These are phyloP conservation scores for Subacronicta megacephala DNA, from an alignment of 2,888 invertebrate genomes.

Conservation along the genomic window DNA sequence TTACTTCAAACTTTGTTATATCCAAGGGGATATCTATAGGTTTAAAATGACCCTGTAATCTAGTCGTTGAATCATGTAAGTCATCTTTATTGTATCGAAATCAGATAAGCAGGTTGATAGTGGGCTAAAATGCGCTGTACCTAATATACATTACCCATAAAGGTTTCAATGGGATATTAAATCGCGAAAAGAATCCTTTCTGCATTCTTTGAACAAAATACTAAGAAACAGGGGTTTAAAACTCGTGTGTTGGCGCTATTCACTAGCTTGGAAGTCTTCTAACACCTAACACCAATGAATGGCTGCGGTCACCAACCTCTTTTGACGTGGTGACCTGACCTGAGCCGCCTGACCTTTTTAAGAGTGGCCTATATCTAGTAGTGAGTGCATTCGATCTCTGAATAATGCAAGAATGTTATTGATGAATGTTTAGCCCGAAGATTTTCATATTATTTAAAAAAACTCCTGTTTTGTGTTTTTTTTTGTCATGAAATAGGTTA, in stretches of 20 bases:
- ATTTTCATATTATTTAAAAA: constrained; percentile 12
- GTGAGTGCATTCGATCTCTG: background rate
- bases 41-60: too few relatives aligned
- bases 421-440: background rate
- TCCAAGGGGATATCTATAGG: too few relatives aligned
- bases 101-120: too few relatives aligned
- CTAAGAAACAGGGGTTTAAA: background rate
- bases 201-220: background rate
- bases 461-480: constrained; percentile 13
- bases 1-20: too few relatives aligned
- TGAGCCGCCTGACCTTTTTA: background rate
- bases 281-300: background rate
- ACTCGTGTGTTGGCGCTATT: background rate
- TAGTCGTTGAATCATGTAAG: too few relatives aligned
- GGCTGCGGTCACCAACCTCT: background rate
- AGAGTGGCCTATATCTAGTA: background rate
- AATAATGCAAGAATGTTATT: background rate
- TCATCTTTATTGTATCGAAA: too few relatives aligned
- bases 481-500: constrained; percentile 19
- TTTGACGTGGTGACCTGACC: too few relatives aligned
- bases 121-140: too few relatives aligned
- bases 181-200: background rate
- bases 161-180: background rate
- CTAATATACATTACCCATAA: too few relatives aligned
- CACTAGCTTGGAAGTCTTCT: background rate